Evolutionary conservation across 2,113 vertebrate genomes (phyloP).

Genomic region (Apodemus sylvaticus): DNA sequence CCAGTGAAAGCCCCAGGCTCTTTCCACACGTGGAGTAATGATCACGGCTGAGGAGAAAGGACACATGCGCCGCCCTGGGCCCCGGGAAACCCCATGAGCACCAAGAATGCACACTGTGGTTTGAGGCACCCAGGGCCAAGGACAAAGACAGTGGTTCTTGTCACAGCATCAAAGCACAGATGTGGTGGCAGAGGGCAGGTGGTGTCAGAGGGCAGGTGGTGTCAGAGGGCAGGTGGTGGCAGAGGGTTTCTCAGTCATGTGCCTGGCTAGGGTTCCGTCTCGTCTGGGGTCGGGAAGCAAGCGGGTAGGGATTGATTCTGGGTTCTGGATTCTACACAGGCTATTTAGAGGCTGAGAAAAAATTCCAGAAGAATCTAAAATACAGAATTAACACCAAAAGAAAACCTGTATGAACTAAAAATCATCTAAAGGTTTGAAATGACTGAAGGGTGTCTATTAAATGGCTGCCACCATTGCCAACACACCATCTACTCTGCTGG

Average conservation of each 20-base stretch:
- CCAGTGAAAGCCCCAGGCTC: neutral
- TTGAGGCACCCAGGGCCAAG: fast-evolving
- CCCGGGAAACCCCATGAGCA: fast-evolving
- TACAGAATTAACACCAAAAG: neutral
- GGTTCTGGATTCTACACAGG: neutral
- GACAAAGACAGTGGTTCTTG: neutral
- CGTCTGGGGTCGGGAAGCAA: neutral
- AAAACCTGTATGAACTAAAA: neutral
- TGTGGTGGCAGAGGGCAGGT: neutral
- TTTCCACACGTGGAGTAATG: neutral
- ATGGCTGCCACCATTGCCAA: fast-evolving
- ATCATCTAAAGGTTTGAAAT: too few species aligned
- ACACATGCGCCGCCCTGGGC: fast-evolving
- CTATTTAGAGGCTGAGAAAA: neutral
- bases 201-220: neutral
- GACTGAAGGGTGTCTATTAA: fast-evolving
- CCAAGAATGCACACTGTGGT: fast-evolving
- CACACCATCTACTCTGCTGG: neutral
- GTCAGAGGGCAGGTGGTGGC: neutral
- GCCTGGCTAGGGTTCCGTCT: neutral
- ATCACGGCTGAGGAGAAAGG: neutral
- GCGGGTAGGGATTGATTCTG: too few species aligned
- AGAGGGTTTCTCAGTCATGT: neutral
- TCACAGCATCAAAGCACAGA: neutral
- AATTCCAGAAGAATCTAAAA: neutral